Base-by-base conservation (phyloP, 2,888 invertebrate genomes). In the Zaprionus lineosus region DNA sequence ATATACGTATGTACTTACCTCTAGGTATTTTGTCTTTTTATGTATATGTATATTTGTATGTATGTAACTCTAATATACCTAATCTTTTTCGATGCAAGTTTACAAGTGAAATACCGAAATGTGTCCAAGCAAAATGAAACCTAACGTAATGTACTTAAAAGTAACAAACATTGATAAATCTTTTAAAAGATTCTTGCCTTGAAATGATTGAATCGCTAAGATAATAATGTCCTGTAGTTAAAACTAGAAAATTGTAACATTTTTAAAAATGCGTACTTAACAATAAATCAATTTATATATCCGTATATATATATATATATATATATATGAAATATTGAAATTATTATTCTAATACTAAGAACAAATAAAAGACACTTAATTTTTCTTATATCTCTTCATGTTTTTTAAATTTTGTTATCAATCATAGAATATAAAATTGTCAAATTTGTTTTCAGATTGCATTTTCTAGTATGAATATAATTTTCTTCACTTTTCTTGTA, bases 171-270 rank as follows among this genome's bases (percentile, higher is more conserved):
- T 9, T 26, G 52, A 51, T 33, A 3, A 71, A 50, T 44, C 59
- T 65, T 55, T 66, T 46, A 66, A 60, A 9, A 18, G 46, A 61
- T 53, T 62, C n/a, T 71, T 84, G 85, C 78, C 78, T 78, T 84
- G 37, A 63, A 67, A 71, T 84, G 78, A 78, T 78, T 21, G 34
- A 78, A 78, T 84, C 85, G 82, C 39, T 67, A 41, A 57, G 21
- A 31, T 34, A 70, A 58, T 63, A 70, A 58, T 63, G 66, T 44
- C 55, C 67, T 53, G 57, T 78, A 84, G 81, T 76, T 81, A 79
- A 76, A n/a, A n/a, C n/a, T 66, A 46, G 55, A 46, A 55, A 53
- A 64, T 65, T 72, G 57, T 43, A 60, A 51, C 39, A 48, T 43
- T 68, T 84, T 76, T 64, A 61, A 68, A 68, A 52, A 83, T 61